Evolutionary conservation across 1,140 invertebrate genomes (phyloP), one percentile per base, ranked within the genome.

Genomic region (Bradynema listronoti): DNA sequence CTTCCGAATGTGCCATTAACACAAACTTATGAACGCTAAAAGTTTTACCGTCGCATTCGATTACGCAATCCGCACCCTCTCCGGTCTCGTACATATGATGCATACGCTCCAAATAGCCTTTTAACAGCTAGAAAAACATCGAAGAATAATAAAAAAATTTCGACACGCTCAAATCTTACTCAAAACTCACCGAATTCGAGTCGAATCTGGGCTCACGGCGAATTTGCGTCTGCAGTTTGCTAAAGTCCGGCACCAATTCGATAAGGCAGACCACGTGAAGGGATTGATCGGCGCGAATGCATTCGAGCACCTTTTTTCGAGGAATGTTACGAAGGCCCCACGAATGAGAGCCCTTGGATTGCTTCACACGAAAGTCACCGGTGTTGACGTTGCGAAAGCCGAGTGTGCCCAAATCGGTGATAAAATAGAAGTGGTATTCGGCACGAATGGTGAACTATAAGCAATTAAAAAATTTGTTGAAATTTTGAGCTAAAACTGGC

Each of bases 321-420:
- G 74, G 74, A 50, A 77, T 77, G 52, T 77, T 77, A 7, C 74
- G 58, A 22, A 77, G 60, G 2, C 74, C 74, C 74, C 74, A 77
- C 0, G 73, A 77, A 51, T 77, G 74, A 2, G 78, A 78, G 32
- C 74, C 71, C 51, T 77, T 77, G 29, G 71, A 62, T 29, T 75
- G 74, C 49, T 77, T 77, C 3, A 78, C 74, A 57, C 78, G 73
- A 59, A 77, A 77, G 41, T 77, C 74, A 14, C 74, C 74, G 27
- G 76, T 76, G 36, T 77, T 77, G 6, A 77, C 73, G 41, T 76
- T 78, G 34, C 55, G 71, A 45, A 69, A 69, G 6, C 56, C 36
- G 19, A 71, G 42, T 43, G 58, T 36, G 16, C 65, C 73, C 9
- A 53, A 47, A 39, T 77, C 74, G 51, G 77, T 72, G 25, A 77